Base-by-base conservation (phyloP, 2,888 invertebrate species). In the Leptura quadrifasciata region DNA sequence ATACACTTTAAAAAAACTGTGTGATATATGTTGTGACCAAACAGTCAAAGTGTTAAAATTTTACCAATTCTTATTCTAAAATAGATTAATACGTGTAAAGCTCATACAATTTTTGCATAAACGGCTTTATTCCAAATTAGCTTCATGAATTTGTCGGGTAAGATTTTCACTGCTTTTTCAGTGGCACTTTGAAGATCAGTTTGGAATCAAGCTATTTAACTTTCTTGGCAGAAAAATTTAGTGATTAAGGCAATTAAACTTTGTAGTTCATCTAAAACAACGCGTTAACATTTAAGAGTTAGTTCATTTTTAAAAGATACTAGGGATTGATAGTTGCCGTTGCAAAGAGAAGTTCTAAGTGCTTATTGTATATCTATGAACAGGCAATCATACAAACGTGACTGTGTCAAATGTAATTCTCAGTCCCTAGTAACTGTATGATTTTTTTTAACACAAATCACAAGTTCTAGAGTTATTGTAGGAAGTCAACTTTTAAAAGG, bases 21-120 rank as follows among this genome's bases (percentile, higher is more conserved):
- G 69, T 69, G 69, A 69, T 69, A 69, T 69, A 58, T 69, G 69
- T 69, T 31, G 69, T 69, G 69, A 69, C 69, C 69, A 69, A 69
- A 69, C 69, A 69, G 69, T 69, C 69, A 69, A 69, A 69, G 69
- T 69, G 69, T 69, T 69, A 69, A 57, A 68, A 58, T 58, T 69
- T 69, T 58, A 57, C 69, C 57, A 69, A 69, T 69, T 69, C 69
- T 69, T 69, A 69, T 69, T 69, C 69, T 69, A 69, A 69, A 69
- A 58, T 69, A 69, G 69, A 58, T 58, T 69, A 69, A 63, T 63
- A 69, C 47, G 47, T 69, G 69, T 58, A 47, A 69, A 57, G 69
- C 57, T 58, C 69, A 58, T 69, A 54, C 54, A 17, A 69, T 69
- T 58, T 52, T 58, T 31, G 8, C 35, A n/a, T 39, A 57, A 57